phyloP scores from a whole-genome alignment of 2,113 vertebrate genomes.

The Megatriorchis doriae region DNA sequence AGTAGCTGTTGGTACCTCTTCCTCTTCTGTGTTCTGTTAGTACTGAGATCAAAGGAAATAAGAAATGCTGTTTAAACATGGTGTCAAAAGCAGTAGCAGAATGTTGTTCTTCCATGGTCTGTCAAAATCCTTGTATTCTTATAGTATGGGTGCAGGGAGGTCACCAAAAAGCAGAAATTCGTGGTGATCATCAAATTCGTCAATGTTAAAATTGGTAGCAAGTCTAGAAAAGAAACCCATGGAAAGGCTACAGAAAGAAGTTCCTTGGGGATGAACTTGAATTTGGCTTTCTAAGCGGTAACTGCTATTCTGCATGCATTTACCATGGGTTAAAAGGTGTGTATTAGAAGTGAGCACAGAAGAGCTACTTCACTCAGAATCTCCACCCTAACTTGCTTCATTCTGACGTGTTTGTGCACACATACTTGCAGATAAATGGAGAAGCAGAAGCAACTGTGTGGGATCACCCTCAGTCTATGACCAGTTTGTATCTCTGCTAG shows the following conservation, averaged over 20 bases:
- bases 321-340: background rate
- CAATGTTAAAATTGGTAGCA: background rate
- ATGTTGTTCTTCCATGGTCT: background rate
- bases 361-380: background rate
- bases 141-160: background rate
- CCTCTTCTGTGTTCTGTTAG: background rate
- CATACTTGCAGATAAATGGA: background rate
- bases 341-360: background rate
- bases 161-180: background rate
- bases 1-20: background rate
- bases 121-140: background rate
- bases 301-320: background rate
- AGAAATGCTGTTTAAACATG: background rate
- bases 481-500: background rate
- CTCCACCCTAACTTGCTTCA: background rate
- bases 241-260: background rate
- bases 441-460: background rate
- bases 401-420: background rate
- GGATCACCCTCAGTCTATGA: background rate
- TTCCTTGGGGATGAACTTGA: background rate
- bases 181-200: background rate
- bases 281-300: background rate
- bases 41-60: background rate
- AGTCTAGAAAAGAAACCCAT: background rate
- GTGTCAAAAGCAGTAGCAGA: background rate